Evolutionary conservation across 2,888 invertebrate genomes (phyloP), one percentile per base, ranked within the genome.

Genomic region (Geotrupes spiniger): DNA sequence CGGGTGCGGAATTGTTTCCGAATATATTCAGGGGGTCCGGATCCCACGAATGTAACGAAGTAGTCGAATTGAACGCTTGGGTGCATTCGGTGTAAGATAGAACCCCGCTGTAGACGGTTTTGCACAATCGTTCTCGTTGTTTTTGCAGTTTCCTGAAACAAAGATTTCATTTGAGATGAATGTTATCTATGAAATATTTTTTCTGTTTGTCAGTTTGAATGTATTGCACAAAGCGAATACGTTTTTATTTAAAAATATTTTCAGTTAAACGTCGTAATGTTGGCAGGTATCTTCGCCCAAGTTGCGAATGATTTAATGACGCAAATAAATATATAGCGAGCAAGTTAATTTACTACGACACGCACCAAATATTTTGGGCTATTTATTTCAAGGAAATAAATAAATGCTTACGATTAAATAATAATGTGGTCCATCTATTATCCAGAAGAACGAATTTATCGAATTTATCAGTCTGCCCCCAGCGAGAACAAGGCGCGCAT

Each of bases 61-160:
- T 63, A 12, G 69, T 68, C 12, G 64, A 59, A 61, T 73, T 71
- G 56, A 81, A 76, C 37, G 78, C 69, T 56, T 78, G 78, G 52
- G 80, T 79, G 68, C 85, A 85, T 65, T 84, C 82, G 50, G 78
- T 76, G 46, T 79, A 77, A 60, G 77, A 73, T 17, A 83, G 68
- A 49, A 81, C 73, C 48, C 80, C 78, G 65, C 79, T 78, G 71
- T 80, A 83, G 50, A 84, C 74, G 52, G 81, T 79, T 58, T 84
- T 78, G 71, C 90, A 90, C 21, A 85, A 74, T 52, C 83, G 81
- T 63, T 89, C 88, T 54, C 83, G 83, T 69, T 87, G 80, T 68
- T 81, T 86, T 63, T 84, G 82, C 45, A 84, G 77, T 75, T 87
- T 88, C 89, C 86, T 86, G 74, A 10, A 71, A 72, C 49, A 41